Evolutionary conservation across 37 sponge, comb jelly and placozoan genomes (phyloP), one percentile per base, ranked within the genome.

Genomic region (Spongia lamella): DNA sequence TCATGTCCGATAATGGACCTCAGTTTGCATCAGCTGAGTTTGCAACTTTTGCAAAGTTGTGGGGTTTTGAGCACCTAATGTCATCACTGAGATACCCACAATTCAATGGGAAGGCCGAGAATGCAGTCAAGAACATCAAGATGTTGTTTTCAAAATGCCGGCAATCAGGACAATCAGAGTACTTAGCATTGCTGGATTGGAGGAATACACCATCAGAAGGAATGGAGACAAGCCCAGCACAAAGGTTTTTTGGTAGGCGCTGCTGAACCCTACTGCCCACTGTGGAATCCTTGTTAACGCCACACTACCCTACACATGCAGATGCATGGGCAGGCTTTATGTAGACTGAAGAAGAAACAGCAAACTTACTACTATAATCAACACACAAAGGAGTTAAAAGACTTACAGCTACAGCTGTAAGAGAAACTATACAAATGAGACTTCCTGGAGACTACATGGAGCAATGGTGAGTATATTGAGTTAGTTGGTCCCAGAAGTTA

Each of bases 71-170:
- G 16, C 83, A 83, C 32, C 15, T 49, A 13, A 65, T 70, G 11
- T 75, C 76, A 25, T 75, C 76, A 19, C 83, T 61, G 17, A 37
- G 26, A 2, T 75, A 83, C 61, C 83, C 83, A 16, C 83, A 83
- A 27, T 83, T 70, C 0, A 83, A 75, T 47, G 83, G 83, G 15
- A 83, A 75, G 31, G 83, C 68, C 6, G 70, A 83, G 49, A 68
- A 75, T 74, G 76, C 83, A 1, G 83, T 83, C 22, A 74, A 83
- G 51, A 82, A 66, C 3, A 57, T 82, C 19, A 72, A 82, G 55
- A 55, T 73, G 37, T 50, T 72, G 40, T 66, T 83, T 27, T 56
- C 14, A 24, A 82, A 74, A 52, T 65, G 79, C 47, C 29, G 31
- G n/a, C 65, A 63, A 52, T 26, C 77, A 2, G 34, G 66, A 22